Evolutionary conservation across 2,797 vertebrate species (phyloP).

Genomic region (Chaetodon trifasciatus): DNA sequence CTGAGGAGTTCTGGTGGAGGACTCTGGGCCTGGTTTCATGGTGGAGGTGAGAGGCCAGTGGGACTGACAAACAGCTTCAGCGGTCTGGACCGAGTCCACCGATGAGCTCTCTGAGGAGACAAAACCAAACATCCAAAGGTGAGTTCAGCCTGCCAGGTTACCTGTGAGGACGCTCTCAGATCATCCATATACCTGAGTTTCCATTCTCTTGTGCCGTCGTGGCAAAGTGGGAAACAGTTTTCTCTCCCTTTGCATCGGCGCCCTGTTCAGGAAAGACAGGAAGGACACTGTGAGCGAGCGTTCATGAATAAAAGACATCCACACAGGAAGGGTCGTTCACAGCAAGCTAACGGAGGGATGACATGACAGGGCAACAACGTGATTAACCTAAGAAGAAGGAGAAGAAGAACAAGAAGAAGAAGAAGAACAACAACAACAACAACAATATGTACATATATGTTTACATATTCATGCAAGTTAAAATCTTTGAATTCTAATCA

Average conservation of each 20-base stretch:
- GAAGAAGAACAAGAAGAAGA: too few relatives aligned
- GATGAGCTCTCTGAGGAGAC: constrained; percentile 25
- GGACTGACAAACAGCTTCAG: constrained; percentile 39
- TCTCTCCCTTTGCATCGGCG: constrained; percentile 56
- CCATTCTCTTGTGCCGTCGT: constrained; percentile 82
- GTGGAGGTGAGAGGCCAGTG: constrained; percentile 41
- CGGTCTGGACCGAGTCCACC: constrained; percentile 4
- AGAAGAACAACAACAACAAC: too few relatives aligned
- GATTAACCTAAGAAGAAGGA: neutral
- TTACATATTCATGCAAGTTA: neutral
- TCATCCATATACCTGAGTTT: constrained; percentile 80
- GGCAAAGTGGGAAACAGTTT: neutral
- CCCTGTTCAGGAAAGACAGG: constrained; percentile 53
- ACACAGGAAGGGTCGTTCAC: neutral
- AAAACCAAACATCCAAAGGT: neutral
- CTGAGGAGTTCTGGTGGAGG: neutral
- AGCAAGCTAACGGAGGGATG: neutral
- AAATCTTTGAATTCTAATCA: too few relatives aligned
- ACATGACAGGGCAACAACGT: neutral
- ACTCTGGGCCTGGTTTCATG: constrained; percentile 44
- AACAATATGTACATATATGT: too few relatives aligned
- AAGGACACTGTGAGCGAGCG: neutral
- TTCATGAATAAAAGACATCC: neutral
- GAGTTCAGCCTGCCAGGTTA: neutral
- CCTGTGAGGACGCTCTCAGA: neutral